Evolutionary conservation across 1,140 invertebrate genomes (phyloP).

Genomic region (Plectrocnemia conspersa): DNA sequence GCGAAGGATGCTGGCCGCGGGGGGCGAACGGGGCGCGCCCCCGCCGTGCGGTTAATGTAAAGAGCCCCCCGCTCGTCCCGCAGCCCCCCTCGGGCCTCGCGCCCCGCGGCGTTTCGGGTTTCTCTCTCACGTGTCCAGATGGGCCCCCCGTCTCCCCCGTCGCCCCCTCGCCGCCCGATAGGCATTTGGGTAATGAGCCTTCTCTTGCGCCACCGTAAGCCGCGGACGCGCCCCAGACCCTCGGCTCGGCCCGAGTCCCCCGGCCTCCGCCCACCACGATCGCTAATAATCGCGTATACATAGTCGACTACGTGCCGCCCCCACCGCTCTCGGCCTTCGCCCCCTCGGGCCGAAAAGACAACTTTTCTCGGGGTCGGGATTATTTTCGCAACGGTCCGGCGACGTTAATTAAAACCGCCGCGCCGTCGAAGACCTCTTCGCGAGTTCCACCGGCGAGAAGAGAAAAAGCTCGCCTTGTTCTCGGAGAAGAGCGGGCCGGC

Average conservation of each 20-base stretch:
- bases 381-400: background rate
- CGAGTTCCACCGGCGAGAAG: conserved; percentile 18
- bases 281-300: conserved; percentile 41
- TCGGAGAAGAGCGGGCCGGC: background rate
- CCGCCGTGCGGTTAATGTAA: conserved; percentile 25
- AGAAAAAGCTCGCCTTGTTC: conserved; percentile 5
- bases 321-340: background rate
- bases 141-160: conserved; percentile 5
- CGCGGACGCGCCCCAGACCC: conserved; percentile 12
- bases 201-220: conserved; percentile 25
- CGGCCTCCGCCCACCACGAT: conserved; percentile 40
- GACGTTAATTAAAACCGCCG: background rate
- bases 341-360: background rate
- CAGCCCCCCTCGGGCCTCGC: conserved; percentile 13
- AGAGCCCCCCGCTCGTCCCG: conserved; percentile 12
- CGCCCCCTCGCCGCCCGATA: conserved; percentile 9
- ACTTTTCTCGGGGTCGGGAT: background rate
- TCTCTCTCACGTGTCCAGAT: conserved; percentile 32
- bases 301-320: background rate
- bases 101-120: conserved; percentile 21
- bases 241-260: background rate
- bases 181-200: conserved; percentile 32
- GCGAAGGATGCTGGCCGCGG: conserved; percentile 16
- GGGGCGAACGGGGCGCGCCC: conserved; percentile 20
- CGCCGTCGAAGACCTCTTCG: conserved; percentile 6